These are phyloP conservation scores for Melieria crassipennis DNA, from an alignment of 2,888 invertebrate genomes.

Conservation along the genomic window DNA sequence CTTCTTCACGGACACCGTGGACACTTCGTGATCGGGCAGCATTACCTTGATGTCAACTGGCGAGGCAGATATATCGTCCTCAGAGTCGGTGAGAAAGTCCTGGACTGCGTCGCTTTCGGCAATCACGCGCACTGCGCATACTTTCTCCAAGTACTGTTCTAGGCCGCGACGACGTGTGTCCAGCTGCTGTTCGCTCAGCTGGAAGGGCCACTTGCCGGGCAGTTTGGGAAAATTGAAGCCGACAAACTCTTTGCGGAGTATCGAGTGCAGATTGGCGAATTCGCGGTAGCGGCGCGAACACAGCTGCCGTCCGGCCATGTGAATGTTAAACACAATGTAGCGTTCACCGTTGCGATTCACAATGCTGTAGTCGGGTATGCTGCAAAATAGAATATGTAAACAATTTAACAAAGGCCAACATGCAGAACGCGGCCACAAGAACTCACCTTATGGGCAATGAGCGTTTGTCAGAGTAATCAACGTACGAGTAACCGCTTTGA, in stretches of 20 bases:
- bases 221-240: constrained; percentile 96
- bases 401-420: background rate
- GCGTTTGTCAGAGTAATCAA: constrained; percentile 95
- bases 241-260: constrained; percentile 91
- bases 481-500: constrained; percentile 76
- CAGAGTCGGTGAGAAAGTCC: constrained; percentile 94
- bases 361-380: constrained; percentile 95
- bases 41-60: constrained; percentile 82
- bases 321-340: constrained; percentile 96
- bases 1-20: constrained; percentile 87
- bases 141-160: constrained; percentile 97
- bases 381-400: constrained; percentile 51
- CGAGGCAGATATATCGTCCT: constrained; percentile 81
- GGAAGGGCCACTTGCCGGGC: constrained; percentile 99
- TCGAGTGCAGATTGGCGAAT: constrained; percentile 88
- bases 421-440: background rate
- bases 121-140: constrained; percentile 97
- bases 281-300: constrained; percentile 97
- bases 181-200: constrained; percentile 95
- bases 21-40: constrained; percentile 90
- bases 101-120: constrained; percentile 98
- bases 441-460: constrained; percentile 75
- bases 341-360: constrained; percentile 88
- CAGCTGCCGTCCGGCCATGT: constrained; percentile 98
- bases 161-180: constrained; percentile 95